Conservation (phyloP, 2,888 invertebrate genomes). For the Caradrina kadenii region DNA sequence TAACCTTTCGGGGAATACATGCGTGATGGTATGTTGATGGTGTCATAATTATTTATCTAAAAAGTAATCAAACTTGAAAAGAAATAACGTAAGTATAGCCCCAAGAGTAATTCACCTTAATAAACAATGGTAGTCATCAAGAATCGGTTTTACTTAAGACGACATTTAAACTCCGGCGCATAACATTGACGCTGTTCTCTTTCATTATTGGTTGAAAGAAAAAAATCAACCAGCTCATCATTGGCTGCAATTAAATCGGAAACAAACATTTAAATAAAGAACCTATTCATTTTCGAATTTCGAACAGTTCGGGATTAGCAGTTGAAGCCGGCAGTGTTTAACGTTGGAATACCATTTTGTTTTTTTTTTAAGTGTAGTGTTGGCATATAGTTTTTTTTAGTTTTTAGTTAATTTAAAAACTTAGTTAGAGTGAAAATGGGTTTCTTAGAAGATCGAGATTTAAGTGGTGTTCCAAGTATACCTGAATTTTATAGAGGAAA, state of each 20-base stretch:
- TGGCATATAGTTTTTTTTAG: neutral
- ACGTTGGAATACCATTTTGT: constrained; percentile 8
- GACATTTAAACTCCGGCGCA: constrained; percentile 32
- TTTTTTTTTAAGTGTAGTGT: neutral
- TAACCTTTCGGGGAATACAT: no score
- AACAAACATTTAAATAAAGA: constrained; percentile 18
- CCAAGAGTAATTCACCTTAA: constrained; percentile 39
- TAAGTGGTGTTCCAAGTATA: constrained; percentile 80
- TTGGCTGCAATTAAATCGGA: constrained; percentile 22
- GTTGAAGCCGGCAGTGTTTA: constrained; percentile 31
- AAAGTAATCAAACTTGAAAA: no score
- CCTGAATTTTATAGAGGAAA: constrained; percentile 92
- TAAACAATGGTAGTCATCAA: constrained; percentile 21
- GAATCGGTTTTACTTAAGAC: constrained; percentile 36
- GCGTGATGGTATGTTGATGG: no score
- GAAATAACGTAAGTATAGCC: no score
- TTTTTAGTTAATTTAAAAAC: constrained; percentile 6
- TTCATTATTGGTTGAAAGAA: constrained; percentile 27
- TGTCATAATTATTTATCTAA: no score
- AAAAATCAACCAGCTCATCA: neutral
- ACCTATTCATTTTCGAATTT: constrained; percentile 17
- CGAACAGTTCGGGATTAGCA: constrained; percentile 19
- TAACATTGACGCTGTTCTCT: constrained; percentile 9
- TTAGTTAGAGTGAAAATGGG: constrained; percentile 67
- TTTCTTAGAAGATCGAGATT: constrained; percentile 76